Percentiles rank a stretch among this genome's conserved stretches.
Conservation (phyloP, 2,888 invertebrate genomes). For the Drosophila trichaetosa region DNA sequence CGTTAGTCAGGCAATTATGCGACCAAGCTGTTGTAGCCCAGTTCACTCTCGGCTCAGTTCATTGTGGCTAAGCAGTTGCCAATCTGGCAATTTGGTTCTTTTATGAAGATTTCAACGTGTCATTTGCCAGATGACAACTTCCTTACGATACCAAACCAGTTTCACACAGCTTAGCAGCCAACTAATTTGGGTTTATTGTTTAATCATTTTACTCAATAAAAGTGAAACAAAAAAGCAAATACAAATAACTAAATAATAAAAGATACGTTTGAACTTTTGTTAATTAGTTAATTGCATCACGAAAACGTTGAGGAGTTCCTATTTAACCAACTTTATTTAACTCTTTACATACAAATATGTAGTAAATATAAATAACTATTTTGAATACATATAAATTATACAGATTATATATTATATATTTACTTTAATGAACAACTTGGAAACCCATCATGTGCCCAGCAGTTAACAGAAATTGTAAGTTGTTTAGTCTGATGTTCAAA, state of each 20-base stretch:
- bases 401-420: too few relatives aligned
- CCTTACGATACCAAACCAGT: background rate
- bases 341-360: background rate
- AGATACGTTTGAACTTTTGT: background rate
- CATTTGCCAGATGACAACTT: constrained; percentile 2
- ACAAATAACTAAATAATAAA: background rate
- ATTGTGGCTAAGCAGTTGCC: constrained; percentile 4
- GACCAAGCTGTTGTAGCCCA: constrained; percentile 7
- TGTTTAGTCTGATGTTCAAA: background rate
- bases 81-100: background rate
- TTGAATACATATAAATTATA: too few relatives aligned
- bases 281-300: too few relatives aligned
- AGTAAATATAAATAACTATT: background rate
- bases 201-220: background rate
- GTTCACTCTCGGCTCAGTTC: constrained; percentile 1
- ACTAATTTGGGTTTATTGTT: background rate
- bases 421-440: background rate
- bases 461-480: background rate
- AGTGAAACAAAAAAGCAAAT: background rate
- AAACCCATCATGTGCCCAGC: background rate
- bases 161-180: background rate
- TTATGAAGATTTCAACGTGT: constrained; percentile 9
- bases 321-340: background rate
- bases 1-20: constrained; percentile 23
- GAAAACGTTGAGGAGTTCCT: background rate